These are phyloP conservation scores for Istiophorus platypterus DNA, from an alignment of 2,113 vertebrate species.

Conservation along the genomic window DNA sequence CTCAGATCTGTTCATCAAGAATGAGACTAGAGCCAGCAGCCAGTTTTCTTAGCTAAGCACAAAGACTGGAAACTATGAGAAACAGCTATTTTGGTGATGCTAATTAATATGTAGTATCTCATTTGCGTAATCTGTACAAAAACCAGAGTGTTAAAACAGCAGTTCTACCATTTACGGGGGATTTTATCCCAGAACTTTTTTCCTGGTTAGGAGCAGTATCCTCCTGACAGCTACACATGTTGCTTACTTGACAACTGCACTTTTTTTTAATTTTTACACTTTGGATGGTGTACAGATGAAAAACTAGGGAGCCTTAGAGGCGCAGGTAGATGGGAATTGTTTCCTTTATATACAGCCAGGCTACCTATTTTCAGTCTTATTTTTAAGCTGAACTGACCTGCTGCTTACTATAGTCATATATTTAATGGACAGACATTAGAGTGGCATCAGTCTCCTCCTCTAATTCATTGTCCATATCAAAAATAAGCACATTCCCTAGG, in stretches of 20 bases:
- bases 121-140: not conserved
- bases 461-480: not conserved
- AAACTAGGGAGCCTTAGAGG: too few species aligned
- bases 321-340: not conserved
- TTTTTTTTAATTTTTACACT: too few species aligned
- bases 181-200: not conserved
- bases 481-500: not conserved
- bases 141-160: not conserved
- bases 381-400: too few species aligned
- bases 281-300: not conserved
- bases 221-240: not conserved
- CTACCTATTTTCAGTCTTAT: not conserved
- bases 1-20: not conserved
- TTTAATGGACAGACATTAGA: not conserved
- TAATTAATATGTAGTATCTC: not conserved
- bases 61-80: not conserved
- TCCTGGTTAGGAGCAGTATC: not conserved
- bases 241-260: not conserved
- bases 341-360: not conserved
- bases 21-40: not conserved
- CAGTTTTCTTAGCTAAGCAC: not conserved
- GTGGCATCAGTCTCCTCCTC: not conserved
- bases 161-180: not conserved
- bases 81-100: not conserved
- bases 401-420: not conserved